Evolutionary conservation across 1,140 invertebrate genomes (phyloP).

Genomic region (Pseudomyrmex cubaensis): DNA sequence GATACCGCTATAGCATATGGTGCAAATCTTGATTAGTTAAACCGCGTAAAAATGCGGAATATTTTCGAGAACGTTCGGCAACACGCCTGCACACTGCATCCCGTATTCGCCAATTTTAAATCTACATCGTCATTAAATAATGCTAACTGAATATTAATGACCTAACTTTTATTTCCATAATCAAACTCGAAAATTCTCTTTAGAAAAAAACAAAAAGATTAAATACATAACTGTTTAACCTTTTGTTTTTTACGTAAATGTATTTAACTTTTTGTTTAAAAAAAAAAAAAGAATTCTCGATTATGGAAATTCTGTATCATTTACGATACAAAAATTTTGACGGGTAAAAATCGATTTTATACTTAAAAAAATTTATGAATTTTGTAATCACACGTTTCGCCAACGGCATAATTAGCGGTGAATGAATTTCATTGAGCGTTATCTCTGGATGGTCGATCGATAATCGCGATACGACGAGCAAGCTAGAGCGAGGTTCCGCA

Average conservation of each 20-base stretch:
- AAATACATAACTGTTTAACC: too few species aligned
- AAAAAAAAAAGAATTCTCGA: background rate
- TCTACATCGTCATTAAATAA: too few species aligned
- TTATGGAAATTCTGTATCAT: background rate
- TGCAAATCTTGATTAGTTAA: constrained; percentile 32
- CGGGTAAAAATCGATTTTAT: background rate
- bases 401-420: constrained; percentile 1
- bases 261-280: too few species aligned
- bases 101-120: too few species aligned
- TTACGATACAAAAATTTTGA: background rate
- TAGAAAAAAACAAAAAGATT: too few species aligned
- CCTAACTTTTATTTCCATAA: too few species aligned
- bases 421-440: background rate
- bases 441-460: background rate
- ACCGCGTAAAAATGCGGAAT: constrained; percentile 10
- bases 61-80: background rate
- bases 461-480: background rate
- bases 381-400: background rate
- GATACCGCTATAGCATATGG: constrained; percentile 35
- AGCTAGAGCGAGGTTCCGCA: background rate
- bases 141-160: too few species aligned
- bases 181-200: too few species aligned
- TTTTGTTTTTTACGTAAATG: too few species aligned
- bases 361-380: background rate
- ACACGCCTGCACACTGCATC: too few species aligned